Percentiles rank a stretch among this genome's conserved stretches.
These are phyloP conservation scores for Oryzias woworae DNA, from an alignment of 2,113 vertebrate genomes.

Conservation along the genomic window DNA sequence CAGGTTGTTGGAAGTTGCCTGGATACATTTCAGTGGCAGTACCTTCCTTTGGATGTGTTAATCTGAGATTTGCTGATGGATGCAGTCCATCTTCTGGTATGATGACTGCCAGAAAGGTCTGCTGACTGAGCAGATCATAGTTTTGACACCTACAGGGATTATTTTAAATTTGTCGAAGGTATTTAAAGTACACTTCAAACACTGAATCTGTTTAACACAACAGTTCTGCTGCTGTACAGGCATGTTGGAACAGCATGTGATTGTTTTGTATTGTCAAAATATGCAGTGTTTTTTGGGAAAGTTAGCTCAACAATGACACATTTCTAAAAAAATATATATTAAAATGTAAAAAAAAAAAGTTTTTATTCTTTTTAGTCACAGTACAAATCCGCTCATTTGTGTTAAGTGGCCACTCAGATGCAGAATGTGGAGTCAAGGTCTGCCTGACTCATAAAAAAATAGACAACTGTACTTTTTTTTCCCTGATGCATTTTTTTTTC, in stretches of 20 bases:
- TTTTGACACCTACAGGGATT: neutral
- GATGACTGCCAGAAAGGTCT: neutral
- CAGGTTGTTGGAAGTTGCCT: too few relatives aligned
- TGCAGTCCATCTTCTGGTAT: neutral
- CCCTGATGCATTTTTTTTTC: constrained; percentile 13
- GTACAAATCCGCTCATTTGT: too few relatives aligned
- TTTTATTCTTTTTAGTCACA: too few relatives aligned
- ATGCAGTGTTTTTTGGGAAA: too few relatives aligned
- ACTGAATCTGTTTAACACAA: too few relatives aligned
- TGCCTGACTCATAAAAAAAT: constrained; percentile 35
- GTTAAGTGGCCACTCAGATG: constrained; percentile 29
- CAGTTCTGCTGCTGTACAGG: too few relatives aligned
- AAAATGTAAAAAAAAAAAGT: neutral
- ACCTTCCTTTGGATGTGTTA: neutral
- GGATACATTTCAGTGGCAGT: neutral
- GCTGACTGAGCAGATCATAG: neutral
- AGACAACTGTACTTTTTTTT: constrained; percentile 22
- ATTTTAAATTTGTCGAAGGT: neutral
- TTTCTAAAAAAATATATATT: constrained; percentile 25
- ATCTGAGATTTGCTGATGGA: neutral
- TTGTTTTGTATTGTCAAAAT: too few relatives aligned
- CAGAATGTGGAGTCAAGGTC: constrained; percentile 33
- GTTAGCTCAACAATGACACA: too few relatives aligned
- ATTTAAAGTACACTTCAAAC: neutral
- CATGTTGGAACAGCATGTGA: too few relatives aligned